Conservation (phyloP, 1,140 invertebrate genomes). For the fruit fly (Drosophila melanogaster) region Release_6_plus_ISO1_MT NT_033777.3:8932501-8933000, state of each 20-base stretch:
- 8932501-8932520: not conserved
- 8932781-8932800: constrained; percentile 36
- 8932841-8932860: not conserved
- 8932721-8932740: constrained; percentile 38
- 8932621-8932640: constrained; percentile 26
- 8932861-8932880: not conserved
- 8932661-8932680: constrained; percentile 48
- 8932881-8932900: not conserved
- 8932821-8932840: constrained; percentile 14
- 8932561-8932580: not conserved
- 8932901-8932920: too few relatives aligned
- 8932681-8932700: constrained; percentile 20
- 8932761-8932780: constrained; percentile 46
- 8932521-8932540: not conserved
- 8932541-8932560: not conserved
- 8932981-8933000: not conserved
- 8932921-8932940: too few relatives aligned
- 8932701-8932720: constrained; percentile 51
- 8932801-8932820: constrained; percentile 26
- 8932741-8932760: constrained; percentile 40
- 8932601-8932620: not conserved
- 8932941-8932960: not conserved
- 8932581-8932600: not conserved
- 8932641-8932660: constrained; percentile 8
- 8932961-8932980: too few relatives aligned